Percentiles rank a stretch among this genome's conserved stretches.
Conservation (phyloP, 2,113 vertebrate species). For the Notarius lentiginosus region DNA sequence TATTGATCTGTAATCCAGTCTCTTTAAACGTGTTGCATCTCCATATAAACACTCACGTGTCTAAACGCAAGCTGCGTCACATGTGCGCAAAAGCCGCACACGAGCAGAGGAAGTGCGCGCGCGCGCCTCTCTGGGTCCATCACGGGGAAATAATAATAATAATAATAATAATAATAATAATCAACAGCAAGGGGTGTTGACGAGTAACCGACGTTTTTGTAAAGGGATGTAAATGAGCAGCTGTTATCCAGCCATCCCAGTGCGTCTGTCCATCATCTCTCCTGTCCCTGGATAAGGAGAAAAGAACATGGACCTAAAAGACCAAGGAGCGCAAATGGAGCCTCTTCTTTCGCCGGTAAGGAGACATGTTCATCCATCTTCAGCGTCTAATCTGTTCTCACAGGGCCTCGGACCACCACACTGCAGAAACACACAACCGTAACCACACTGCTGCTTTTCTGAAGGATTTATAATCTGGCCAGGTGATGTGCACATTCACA, state of each 20-base stretch:
- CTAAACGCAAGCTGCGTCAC: constrained; percentile 50
- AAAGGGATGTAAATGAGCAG: constrained; percentile 59
- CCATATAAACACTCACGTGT: constrained; percentile 40
- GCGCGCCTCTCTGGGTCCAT: too few relatives aligned
- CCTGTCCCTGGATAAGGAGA: constrained; percentile 15
- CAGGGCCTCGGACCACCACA: neutral
- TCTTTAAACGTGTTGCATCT: neutral
- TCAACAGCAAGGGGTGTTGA: neutral
- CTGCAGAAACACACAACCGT: neutral
- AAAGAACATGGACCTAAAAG: constrained; percentile 86
- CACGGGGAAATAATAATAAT: too few relatives aligned
- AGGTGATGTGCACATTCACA: neutral
- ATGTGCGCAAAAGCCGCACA: constrained; percentile 41
- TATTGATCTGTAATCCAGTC: neutral
- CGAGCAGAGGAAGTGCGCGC: constrained; percentile 26
- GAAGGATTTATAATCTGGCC: neutral
- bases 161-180: too few relatives aligned
- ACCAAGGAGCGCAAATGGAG: constrained; percentile 97
- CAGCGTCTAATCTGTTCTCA: neutral
- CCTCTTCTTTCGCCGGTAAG: constrained; percentile 92
- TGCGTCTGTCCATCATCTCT: neutral
- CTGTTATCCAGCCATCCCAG: constrained; percentile 38
- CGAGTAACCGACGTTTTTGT: neutral
- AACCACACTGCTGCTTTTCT: neutral
- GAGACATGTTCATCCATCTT: constrained; percentile 15